phyloP scores from a whole-genome alignment of 2,113 vertebrate genomes.

The Perca schrenkii region DNA sequence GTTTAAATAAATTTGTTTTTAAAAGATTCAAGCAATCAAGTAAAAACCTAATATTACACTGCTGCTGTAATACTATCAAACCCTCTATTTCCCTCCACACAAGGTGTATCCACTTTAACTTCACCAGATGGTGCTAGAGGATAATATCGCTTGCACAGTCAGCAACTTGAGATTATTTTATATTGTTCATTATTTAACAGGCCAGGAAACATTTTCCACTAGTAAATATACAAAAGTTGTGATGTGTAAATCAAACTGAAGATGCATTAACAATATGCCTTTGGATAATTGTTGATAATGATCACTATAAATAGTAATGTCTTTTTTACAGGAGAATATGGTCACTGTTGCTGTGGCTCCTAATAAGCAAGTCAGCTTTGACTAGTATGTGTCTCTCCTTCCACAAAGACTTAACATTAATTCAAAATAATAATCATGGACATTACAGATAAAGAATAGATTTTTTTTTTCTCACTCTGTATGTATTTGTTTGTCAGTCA shows the following conservation, averaged over 20 bases:
- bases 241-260: slow-evolving; percentile 37
- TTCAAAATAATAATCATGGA: background rate
- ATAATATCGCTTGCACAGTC: slow-evolving; percentile 61
- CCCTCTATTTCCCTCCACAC: slow-evolving; percentile 8
- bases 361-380: slow-evolving; percentile 55
- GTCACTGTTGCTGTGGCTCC: slow-evolving; percentile 62
- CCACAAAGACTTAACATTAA: background rate
- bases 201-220: slow-evolving; percentile 4
- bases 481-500: slow-evolving; percentile 85
- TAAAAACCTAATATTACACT: background rate
- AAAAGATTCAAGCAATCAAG: background rate
- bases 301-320: slow-evolving; percentile 38
- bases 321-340: slow-evolving; percentile 72
- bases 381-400: slow-evolving; percentile 77
- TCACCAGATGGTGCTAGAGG: slow-evolving; percentile 87
- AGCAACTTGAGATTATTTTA: slow-evolving; percentile 13
- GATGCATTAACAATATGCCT: slow-evolving; percentile 16
- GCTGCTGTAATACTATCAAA: slow-evolving; percentile 13
- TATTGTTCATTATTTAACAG: slow-evolving; percentile 15
- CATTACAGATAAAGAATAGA: slow-evolving; percentile 8
- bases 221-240: background rate
- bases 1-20: background rate
- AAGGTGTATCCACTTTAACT: slow-evolving; percentile 56
- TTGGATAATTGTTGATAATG: slow-evolving; percentile 39
- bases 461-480: slow-evolving; percentile 1